Conservation (phyloP, 2,113 vertebrate species). For the Sylvilagus bachmani region DNA sequence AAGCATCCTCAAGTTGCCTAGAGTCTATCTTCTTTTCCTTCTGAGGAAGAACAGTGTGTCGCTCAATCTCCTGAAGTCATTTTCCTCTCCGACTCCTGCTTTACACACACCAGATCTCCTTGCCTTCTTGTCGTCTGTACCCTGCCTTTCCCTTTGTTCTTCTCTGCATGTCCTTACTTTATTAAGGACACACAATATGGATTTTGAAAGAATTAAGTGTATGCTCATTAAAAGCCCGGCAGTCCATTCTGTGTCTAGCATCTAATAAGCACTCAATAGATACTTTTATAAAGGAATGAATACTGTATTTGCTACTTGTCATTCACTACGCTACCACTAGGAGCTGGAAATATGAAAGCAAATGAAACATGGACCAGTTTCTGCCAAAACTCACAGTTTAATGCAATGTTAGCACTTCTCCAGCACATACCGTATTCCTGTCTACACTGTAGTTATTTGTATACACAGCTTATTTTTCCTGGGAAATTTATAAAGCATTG, state of each 20-base stretch:
- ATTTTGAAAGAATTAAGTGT: not conserved
- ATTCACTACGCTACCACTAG: not conserved
- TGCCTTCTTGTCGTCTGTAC: not conserved
- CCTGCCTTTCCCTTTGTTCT: not conserved
- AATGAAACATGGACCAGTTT: not conserved
- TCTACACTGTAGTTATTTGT: slow-evolving; percentile 32
- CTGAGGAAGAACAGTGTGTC: not conserved
- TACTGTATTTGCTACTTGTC: not conserved
- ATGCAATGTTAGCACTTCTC: not conserved
- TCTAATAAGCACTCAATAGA: not conserved
- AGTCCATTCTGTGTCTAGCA: not conserved
- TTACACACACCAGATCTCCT: not conserved
- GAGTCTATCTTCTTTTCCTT: not conserved
- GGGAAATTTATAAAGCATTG: slow-evolving; percentile 35
- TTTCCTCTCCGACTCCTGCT: not conserved
- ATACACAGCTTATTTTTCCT: not conserved
- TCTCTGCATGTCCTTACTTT: not conserved
- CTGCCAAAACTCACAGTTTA: slow-evolving; percentile 6
- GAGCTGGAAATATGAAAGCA: slow-evolving; percentile 3
- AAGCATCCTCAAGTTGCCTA: not conserved
- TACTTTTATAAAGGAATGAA: not conserved
- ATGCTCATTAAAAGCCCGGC: not conserved
- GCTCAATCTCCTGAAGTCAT: not conserved
- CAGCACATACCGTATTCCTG: not conserved
- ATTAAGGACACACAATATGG: not conserved